phyloP scores from a whole-genome alignment of 2,888 invertebrate genomes.

The Galeruca laticollis region DNA sequence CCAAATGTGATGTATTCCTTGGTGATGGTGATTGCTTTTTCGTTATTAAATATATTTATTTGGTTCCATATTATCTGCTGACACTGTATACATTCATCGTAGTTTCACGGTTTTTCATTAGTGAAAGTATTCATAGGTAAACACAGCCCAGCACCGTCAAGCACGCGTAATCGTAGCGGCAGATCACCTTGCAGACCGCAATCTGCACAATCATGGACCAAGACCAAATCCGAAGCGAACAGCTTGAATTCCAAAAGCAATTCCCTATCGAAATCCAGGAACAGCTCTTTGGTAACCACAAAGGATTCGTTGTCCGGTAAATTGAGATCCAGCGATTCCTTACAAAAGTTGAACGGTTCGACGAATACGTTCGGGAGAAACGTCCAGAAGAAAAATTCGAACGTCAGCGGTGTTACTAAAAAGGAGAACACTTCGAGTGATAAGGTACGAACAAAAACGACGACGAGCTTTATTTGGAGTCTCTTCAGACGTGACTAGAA shows the following conservation, averaged over 20 bases:
- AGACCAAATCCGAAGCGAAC: conserved; percentile 61
- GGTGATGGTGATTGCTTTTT: too few species aligned
- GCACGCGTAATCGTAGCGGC: conserved; percentile 67
- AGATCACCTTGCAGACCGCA: conserved; percentile 69
- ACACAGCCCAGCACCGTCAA: conserved; percentile 59
- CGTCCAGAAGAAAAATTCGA: conserved; percentile 55
- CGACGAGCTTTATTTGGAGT: conserved; percentile 73
- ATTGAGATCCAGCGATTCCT: conserved; percentile 69
- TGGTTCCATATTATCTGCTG: too few species aligned
- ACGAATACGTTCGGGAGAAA: conserved; percentile 52
- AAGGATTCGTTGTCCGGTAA: conserved; percentile 70
- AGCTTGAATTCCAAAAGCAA: conserved; percentile 58
- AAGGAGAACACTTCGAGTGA: conserved; percentile 44
- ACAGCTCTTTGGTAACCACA: conserved; percentile 63
- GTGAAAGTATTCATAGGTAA: conserved; percentile 53
- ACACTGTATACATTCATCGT: background rate
- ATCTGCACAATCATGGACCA: conserved; percentile 68
- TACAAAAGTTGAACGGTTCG: conserved; percentile 62
- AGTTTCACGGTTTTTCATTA: conserved; percentile 17
- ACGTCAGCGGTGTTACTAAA: conserved; percentile 49
- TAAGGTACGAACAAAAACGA: conserved; percentile 80
- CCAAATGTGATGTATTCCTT: too few species aligned
- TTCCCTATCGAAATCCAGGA: conserved; percentile 64
- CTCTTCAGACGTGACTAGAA: conserved; percentile 72
- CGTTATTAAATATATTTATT: too few species aligned